These are phyloP conservation scores for Axea sp. DNA, from an alignment of 2,888 invertebrate genomes.

Conservation along the genomic window DNA sequence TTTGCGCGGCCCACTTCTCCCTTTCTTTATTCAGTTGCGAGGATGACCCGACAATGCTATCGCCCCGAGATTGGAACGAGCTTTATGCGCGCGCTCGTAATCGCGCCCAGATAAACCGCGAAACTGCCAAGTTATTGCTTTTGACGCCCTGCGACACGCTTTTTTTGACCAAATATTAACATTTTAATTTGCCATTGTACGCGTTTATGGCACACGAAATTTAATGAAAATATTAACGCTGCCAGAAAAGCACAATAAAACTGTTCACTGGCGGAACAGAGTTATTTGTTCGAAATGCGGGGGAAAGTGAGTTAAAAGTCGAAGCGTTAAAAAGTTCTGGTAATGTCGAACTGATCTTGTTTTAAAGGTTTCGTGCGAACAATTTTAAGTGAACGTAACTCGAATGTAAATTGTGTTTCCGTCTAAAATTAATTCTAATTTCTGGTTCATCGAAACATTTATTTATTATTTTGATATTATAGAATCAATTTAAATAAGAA, in stretches of 20 bases:
- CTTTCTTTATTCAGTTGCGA: slow-evolving; percentile 43
- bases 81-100: slow-evolving; percentile 50
- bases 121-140: slow-evolving; percentile 48
- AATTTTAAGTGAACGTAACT: too few relatives aligned
- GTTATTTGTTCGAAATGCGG: too few relatives aligned
- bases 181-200: slow-evolving; percentile 47
- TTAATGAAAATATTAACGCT: slow-evolving; percentile 32
- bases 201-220: slow-evolving; percentile 8
- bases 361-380: too few relatives aligned
- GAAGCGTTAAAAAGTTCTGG: too few relatives aligned
- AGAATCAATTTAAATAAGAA: too few relatives aligned
- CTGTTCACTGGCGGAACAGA: background rate
- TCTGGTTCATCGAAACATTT: too few relatives aligned
- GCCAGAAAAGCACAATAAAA: background rate
- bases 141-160: slow-evolving; percentile 17
- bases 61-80: slow-evolving; percentile 46
- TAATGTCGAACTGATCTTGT: too few relatives aligned
- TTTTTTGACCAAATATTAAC: slow-evolving; percentile 48
- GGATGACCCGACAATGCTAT: slow-evolving; percentile 40
- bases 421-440: too few relatives aligned
- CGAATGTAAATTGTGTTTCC: too few relatives aligned
- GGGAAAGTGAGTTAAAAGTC: too few relatives aligned
- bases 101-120: slow-evolving; percentile 47
- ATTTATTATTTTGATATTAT: too few relatives aligned
- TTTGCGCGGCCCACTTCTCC: slow-evolving; percentile 42